Percentiles rank a stretch among this genome's conserved stretches.
Conservation (phyloP, 2,113 vertebrate species). For the Camelus bactrianus region DNA sequence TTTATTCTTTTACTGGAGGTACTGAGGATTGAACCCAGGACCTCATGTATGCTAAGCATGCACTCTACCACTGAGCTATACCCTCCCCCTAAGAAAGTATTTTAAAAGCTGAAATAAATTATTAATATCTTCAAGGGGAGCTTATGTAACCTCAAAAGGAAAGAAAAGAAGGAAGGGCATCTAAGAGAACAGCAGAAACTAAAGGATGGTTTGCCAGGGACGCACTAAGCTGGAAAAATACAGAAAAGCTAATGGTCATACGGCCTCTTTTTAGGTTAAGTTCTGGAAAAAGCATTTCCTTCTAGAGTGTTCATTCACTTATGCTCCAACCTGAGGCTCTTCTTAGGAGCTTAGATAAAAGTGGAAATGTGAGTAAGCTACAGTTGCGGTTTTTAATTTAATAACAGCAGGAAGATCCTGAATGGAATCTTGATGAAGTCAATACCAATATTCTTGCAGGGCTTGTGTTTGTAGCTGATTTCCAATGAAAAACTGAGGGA, state of each 20-base stretch:
- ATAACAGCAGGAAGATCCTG: not conserved
- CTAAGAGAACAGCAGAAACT: not conserved
- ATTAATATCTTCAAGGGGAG: not conserved
- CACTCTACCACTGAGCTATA: too few relatives aligned
- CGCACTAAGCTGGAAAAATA: not conserved
- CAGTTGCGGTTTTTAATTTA: not conserved
- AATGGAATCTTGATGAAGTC: not conserved
- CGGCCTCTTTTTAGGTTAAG: not conserved
- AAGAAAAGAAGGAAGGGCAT: not conserved
- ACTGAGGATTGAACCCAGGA: too few relatives aligned
- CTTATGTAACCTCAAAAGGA: not conserved
- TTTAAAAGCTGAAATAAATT: not conserved
- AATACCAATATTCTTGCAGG: not conserved
- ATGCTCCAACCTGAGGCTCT: not conserved
- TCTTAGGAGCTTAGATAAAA: not conserved
- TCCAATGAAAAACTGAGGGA: not conserved
- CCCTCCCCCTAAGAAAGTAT: not conserved
- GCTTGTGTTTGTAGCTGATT: not conserved
- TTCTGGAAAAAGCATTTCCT: not conserved
- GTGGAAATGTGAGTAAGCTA: not conserved
- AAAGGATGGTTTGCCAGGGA: not conserved
- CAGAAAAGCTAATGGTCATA: not conserved
- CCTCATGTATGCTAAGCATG: too few relatives aligned
- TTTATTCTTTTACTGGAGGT: too few relatives aligned
- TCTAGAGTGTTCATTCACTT: not conserved